phyloP scores from a whole-genome alignment of 2,888 invertebrate genomes.

The Metopia argyrocephala region DNA sequence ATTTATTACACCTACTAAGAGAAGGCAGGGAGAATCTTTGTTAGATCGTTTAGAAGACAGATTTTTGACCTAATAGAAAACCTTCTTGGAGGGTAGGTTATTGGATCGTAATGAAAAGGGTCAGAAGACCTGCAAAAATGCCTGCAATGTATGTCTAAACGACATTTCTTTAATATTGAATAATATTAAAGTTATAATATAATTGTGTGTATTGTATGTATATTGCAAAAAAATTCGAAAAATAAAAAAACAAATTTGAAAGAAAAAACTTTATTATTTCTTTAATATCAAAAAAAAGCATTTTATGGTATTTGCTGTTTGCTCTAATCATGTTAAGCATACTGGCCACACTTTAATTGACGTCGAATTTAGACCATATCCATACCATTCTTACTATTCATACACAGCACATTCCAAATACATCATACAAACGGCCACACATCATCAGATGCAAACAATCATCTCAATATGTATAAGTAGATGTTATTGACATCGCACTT shows the following conservation, averaged over 20 bases:
- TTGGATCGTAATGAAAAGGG: too few species aligned
- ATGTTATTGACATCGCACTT: slow-evolving; percentile 21
- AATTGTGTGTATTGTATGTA: too few species aligned
- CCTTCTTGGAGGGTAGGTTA: too few species aligned
- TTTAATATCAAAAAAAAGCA: too few species aligned
- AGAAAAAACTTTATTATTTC: slow-evolving; percentile 12
- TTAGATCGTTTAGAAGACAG: too few species aligned
- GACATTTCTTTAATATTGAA: too few species aligned
- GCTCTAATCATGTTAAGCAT: background rate
- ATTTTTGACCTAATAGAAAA: too few species aligned
- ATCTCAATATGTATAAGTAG: background rate
- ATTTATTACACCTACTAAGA: too few species aligned
- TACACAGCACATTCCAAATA: background rate
- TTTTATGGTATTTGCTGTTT: background rate
- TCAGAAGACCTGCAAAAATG: too few species aligned
- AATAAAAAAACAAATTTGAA: background rate
- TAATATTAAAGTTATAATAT: too few species aligned
- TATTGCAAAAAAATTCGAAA: background rate
- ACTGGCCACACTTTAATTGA: slow-evolving; percentile 18
- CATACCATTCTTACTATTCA: background rate
- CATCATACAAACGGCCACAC: background rate
- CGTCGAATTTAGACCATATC: slow-evolving; percentile 7
- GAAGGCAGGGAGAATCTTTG: too few species aligned
- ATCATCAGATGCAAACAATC: background rate
- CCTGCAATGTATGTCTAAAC: too few species aligned